Conservation (phyloP, 2,113 vertebrate species). For the Corydoras maculifer region DNA sequence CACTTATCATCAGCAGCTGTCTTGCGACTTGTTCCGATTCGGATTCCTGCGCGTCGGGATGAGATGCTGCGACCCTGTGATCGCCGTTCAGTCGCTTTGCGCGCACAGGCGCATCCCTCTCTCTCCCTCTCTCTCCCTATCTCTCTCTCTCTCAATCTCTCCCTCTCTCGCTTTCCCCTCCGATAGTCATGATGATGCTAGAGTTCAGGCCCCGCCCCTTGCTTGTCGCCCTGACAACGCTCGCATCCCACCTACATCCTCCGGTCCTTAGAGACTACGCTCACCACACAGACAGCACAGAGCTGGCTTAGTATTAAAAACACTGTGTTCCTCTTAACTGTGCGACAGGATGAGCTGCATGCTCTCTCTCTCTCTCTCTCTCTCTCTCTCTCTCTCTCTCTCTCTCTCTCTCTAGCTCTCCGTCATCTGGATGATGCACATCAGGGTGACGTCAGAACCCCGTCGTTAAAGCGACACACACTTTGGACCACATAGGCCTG, state of each 20-base stretch:
- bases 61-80: slow-evolving; percentile 42
- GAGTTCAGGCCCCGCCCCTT: background rate
- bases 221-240: slow-evolving; percentile 61
- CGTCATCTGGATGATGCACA: slow-evolving; percentile 57
- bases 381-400: slow-evolving; percentile 30
- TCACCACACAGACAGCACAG: slow-evolving; percentile 25
- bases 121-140: slow-evolving; percentile 36
- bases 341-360: background rate
- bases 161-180: background rate
- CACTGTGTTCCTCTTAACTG: slow-evolving; percentile 7
- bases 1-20: no score
- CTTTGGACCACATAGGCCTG: no score
- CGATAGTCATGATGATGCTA: no score
- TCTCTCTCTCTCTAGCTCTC: slow-evolving; percentile 14
- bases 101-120: slow-evolving; percentile 7
- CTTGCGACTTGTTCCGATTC: background rate
- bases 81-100: slow-evolving; percentile 13
- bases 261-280: slow-evolving; percentile 18
- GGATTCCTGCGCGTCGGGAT: slow-evolving; percentile 24
- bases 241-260: slow-evolving; percentile 39
- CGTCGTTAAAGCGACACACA: slow-evolving; percentile 58
- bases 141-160: background rate
- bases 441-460: slow-evolving; percentile 67
- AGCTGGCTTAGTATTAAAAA: slow-evolving; percentile 34
- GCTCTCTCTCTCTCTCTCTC: slow-evolving; percentile 16